Conservation (phyloP, 2,888 invertebrate species). For the Gasteruption jaculator region DNA sequence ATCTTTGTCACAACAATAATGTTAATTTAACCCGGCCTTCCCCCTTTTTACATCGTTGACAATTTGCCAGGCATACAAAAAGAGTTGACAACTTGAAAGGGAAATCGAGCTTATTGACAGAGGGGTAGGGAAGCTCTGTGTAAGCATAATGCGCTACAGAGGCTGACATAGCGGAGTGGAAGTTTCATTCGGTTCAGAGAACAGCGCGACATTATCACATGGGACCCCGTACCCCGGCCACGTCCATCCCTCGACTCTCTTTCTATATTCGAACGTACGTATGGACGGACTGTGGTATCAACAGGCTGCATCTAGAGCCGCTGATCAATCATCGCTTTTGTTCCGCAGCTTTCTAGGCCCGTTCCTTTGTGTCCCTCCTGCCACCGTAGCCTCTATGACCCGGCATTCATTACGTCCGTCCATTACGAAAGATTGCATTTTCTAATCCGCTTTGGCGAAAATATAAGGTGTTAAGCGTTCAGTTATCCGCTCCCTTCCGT, state of each 20-base stretch:
- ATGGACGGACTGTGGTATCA: conserved; percentile 41
- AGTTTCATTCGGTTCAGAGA: conserved; percentile 31
- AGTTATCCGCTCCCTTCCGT: no score
- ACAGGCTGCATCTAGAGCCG: conserved; percentile 42
- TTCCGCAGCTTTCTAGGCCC: conserved; percentile 40
- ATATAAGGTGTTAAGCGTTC: no score
- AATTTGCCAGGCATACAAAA: conserved; percentile 50
- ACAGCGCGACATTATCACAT: conserved; percentile 32
- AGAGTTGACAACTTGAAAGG: conserved; percentile 53
- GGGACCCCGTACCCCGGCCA: conserved; percentile 23
- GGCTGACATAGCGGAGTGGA: no score
- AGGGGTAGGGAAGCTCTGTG: conserved; percentile 29
- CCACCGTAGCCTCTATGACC: conserved; percentile 36
- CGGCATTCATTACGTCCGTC: conserved; percentile 41
- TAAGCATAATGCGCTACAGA: conserved; percentile 27
- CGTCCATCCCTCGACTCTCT: not conserved
- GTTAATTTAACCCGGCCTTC: conserved; percentile 47
- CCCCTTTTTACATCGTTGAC: conserved; percentile 29
- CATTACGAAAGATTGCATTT: conserved; percentile 44
- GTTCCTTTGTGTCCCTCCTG: conserved; percentile 39
- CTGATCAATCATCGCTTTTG: conserved; percentile 48
- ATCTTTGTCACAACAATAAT: conserved; percentile 51
- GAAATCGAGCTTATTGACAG: conserved; percentile 53
- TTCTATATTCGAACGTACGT: conserved; percentile 17
- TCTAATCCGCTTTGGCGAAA: conserved; percentile 33